Base-by-base conservation (phyloP, 2,113 vertebrate species). In the Apteryx owenii region DNA sequence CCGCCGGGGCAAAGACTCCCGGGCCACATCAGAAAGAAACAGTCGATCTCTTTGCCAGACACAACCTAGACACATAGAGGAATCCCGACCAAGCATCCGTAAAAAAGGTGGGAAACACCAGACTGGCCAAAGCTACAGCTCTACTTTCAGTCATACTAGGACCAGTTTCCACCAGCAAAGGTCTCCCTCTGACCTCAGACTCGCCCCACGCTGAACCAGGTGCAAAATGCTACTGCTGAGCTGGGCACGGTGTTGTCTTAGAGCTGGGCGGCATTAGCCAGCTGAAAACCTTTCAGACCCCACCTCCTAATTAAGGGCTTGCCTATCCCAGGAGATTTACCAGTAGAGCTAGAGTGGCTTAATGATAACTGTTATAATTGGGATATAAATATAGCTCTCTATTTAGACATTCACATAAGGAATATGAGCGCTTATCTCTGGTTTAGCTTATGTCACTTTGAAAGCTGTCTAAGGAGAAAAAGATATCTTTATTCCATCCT, bases 221-320 rank as follows among this genome's bases (percentile, higher is more conserved):
- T 80, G 56, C 46, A 62, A 75, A 21, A 25, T 0, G 5, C 40
- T 70, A 73, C 40, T 83, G 44, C 44, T 81, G 69, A 75, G 25
- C 31, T 62, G 50, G 71, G 53, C 50, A n/a, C 0, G 0, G 40
- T 46, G 91, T 8, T 89, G 78, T 44, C 85, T 80, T 42, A 83
- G 72, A 81, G 73, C 77, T 85, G 89, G 72, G 64, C 92, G 89
- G 86, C 94, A 95, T 70, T 82, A 92, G 84, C 53, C 81, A 82
- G 0, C 46, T 87, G 70, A 91, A 95, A 89, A 76, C 53, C 20
- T 61, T 92, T 69, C 62, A 76, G 81, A 33, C 26, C 56, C 26
- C 61, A 28, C 46, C 51, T 72, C 75, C 62, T 73, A 95, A 94
- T 76, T 80, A 88, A 91, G 78, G 66, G 86, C 92, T 91, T 50